Evolutionary conservation across 2,113 vertebrate species (phyloP), one percentile per base, ranked within the genome.

Genomic region (Garra rufa): DNA sequence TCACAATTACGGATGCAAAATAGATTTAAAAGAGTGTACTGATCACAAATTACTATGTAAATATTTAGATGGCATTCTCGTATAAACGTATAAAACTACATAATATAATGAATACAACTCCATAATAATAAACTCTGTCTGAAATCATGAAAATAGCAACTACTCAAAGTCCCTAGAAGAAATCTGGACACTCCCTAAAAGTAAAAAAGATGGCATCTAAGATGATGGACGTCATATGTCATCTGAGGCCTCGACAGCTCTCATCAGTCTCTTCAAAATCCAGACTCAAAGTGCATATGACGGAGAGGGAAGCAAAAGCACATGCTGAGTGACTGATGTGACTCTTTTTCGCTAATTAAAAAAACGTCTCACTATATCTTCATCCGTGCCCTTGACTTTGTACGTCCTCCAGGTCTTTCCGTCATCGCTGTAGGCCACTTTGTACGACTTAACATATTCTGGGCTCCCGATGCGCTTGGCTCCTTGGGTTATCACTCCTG

Each of bases 361-460:
- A 93, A 93, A 92, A 94, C 89, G 89, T 91, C 92, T 93, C 94
- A 99, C 98, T 97, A 96, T 96, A 87, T 99, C 98, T 86, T 97
- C 96, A 84, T 91, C 95, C 86, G 95, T 97, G 92, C 97, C 95
- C 95, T 98, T 99, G 87, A 96, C 95, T 97, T 97, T 98, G 91
- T 98, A 98, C 71, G 96, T 97, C 88, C 92, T 92, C 98, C 98
- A 99, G 0, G 94, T 95, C 92, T 99, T 99, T 52, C 98, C 97
- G 67, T 99, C 96, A 83, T 97, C 96, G 73, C 98, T 99, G 87
- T 97, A 97, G 55, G 98, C 98, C 87, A 99, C 96, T 96, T 99
- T 99, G 91, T 99, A 99, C 34, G 98, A 99, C 94, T 99, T 99
- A 82, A 99, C 95, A 5, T 99, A 99, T 92, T 99, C 98, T 28